Evolutionary conservation across 2,888 invertebrate genomes (phyloP), one percentile per base, ranked within the genome.

Genomic region (Apantesis nais): DNA sequence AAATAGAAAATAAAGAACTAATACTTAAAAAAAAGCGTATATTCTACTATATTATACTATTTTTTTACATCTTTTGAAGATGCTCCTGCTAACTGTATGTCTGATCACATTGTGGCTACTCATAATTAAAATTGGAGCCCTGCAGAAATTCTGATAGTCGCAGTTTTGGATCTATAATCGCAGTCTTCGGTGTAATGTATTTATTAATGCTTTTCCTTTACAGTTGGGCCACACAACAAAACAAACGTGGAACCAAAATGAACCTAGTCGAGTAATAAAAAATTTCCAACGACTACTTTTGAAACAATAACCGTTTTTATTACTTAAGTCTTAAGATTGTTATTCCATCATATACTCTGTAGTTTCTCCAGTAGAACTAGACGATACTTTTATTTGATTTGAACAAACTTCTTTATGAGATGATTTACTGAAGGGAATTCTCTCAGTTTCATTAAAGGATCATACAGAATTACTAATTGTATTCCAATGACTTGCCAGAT

Each of bases 241-340:
- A 86, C 85, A 89, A 90, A 90, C 86, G 84, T 82, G 84, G 77
- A 79, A 85, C 86, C 85, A 79, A 88, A 90, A 88, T 85, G 88
- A 83, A 88, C 77, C 83, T 75, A 78, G 78, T 78, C 81, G 74
- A 84, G 87, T 88, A 90, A 90, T 89, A 88, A 90, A 89, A 90
- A 86, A 80, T 87, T 85, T 87, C 81, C 79, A 77, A 72, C 71
- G 48, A 67, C 44, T 69, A 75, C 71, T 75, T 75, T 74, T 71
- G 77, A 80, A 78, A 84, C 79, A 81, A 82, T 83, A 72, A 78
- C 70, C 73, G 79, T 79, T 85, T 83, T 77, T 67, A 70, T 70
- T 63, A n/a, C 44, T 44, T 71, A 62, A 58, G 71, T 14, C 55
- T 78, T 82, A 84, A 77, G 84, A 66, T 74, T 61, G 78, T 67